These are phyloP conservation scores for Stenurella melanura DNA, from an alignment of 2,888 invertebrate genomes.

Conservation along the genomic window DNA sequence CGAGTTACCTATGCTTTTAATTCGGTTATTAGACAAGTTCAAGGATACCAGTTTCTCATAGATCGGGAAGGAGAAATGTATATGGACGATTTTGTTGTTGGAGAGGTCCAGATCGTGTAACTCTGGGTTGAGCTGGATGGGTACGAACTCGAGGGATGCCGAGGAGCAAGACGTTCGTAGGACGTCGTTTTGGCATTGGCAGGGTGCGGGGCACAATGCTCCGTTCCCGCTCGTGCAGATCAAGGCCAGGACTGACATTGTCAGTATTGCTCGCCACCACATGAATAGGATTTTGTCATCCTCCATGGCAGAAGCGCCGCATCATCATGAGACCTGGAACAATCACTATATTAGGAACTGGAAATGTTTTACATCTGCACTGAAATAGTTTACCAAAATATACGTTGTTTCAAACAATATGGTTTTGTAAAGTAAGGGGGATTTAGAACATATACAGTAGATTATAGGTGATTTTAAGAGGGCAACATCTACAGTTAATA, in stretches of 20 bases:
- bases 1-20: conserved; percentile 86
- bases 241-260: conserved; percentile 73
- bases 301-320: conserved; percentile 70
- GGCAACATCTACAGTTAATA: no score
- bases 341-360: conserved; percentile 42
- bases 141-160: conserved; percentile 88
- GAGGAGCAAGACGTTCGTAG: conserved; percentile 85
- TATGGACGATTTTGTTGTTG: conserved; percentile 87
- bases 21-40: conserved; percentile 88
- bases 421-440: no score
- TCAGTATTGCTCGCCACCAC: conserved; percentile 70
- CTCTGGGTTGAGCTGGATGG: conserved; percentile 92
- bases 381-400: no score
- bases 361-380: no score
- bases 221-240: conserved; percentile 66
- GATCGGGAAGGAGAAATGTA: conserved; percentile 86
- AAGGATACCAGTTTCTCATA: conserved; percentile 87
- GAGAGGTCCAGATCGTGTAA: conserved; percentile 88
- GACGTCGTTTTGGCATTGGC: conserved; percentile 88
- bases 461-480: no score
- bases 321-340: conserved; percentile 71
- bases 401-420: no score
- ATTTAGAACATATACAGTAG: no score
- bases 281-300: conserved; percentile 71
- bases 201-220: conserved; percentile 83